phyloP scores from a whole-genome alignment of 2,888 invertebrate genomes.

The Lepidonotus clava region DNA sequence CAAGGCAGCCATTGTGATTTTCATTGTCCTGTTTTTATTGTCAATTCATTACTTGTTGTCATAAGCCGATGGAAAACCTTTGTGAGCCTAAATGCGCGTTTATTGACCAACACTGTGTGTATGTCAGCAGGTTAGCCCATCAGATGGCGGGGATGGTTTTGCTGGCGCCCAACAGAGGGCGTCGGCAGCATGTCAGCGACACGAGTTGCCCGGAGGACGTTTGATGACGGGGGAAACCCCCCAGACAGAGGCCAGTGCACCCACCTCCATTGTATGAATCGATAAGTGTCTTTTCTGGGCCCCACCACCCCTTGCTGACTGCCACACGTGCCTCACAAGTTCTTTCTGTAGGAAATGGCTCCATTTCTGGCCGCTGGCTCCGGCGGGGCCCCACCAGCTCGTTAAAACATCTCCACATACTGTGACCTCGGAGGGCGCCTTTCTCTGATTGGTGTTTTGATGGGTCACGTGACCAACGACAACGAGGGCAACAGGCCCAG shows the following conservation, averaged over 20 bases:
- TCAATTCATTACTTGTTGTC: background rate
- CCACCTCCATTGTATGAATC: background rate
- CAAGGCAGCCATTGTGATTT: background rate
- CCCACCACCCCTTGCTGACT: conserved; percentile 6
- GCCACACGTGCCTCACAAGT: background rate
- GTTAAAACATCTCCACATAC: conserved; percentile 5
- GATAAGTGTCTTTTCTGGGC: background rate
- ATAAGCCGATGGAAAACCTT: background rate
- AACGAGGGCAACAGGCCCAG: background rate
- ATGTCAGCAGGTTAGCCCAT: conserved; percentile 5
- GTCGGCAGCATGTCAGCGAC: background rate
- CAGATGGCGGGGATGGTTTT: background rate
- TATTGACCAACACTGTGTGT: conserved; percentile 6
- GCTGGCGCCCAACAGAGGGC: background rate
- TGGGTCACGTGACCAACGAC: background rate
- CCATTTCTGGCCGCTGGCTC: background rate
- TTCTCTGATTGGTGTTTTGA: background rate
- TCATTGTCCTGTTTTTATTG: background rate
- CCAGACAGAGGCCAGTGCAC: conserved; percentile 7
- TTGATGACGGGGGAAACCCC: conserved; percentile 23
- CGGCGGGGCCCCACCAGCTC: background rate
- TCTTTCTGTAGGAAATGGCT: background rate
- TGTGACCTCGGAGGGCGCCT: background rate
- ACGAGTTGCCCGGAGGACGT: background rate
- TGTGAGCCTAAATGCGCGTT: background rate